phyloP scores from a whole-genome alignment of 2,113 vertebrate species.

The Perca flavescens region DNA sequence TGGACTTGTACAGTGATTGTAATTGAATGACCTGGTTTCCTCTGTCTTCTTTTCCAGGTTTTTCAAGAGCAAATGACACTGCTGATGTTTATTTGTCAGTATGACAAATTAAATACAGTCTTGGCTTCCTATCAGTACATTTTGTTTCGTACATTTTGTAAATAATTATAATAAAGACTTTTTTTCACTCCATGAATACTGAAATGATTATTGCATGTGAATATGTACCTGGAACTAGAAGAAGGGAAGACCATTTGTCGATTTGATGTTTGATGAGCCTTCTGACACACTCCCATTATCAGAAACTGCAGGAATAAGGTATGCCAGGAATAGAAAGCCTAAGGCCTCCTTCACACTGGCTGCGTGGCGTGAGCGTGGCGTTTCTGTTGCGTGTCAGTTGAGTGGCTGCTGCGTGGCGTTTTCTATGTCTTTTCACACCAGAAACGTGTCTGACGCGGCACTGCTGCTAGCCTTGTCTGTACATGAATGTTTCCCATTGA shows the following conservation, averaged over 20 bases:
- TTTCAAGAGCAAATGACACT: constrained; percentile 60
- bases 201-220: neutral
- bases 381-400: too few relatives aligned
- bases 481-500: too few relatives aligned
- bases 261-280: neutral
- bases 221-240: neutral
- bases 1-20: neutral
- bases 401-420: too few relatives aligned
- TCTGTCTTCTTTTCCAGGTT: constrained; percentile 59
- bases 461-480: too few relatives aligned
- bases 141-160: constrained; percentile 23
- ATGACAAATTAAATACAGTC: neutral
- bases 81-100: neutral
- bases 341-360: too few relatives aligned
- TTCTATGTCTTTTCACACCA: too few relatives aligned
- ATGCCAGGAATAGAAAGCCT: too few relatives aligned
- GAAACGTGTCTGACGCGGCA: too few relatives aligned
- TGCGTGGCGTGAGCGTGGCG: too few relatives aligned
- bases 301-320: neutral
- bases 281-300: neutral
- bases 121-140: neutral
- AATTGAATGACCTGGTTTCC: neutral
- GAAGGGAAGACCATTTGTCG: neutral
- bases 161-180: constrained; percentile 32
- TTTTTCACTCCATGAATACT: neutral